Conservation (phyloP, 2,888 invertebrate species). For the Pheosia tremula region DNA sequence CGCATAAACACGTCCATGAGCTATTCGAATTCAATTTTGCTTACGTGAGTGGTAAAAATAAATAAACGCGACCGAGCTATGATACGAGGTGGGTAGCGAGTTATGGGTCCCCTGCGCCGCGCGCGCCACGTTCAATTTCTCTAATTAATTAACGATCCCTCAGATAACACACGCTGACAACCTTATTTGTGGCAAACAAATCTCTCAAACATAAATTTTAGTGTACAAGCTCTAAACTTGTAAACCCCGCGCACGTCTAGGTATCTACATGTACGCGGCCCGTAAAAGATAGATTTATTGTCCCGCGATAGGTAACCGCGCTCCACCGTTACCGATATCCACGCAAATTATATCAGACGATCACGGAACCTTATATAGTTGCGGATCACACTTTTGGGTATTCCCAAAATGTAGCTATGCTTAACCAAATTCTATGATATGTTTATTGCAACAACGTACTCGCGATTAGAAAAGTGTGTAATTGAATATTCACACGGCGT, state of each 20-base stretch:
- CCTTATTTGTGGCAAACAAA: conserved; percentile 84
- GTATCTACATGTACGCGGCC: conserved; percentile 56
- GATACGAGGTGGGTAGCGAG: conserved; percentile 82
- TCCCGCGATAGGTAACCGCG: conserved; percentile 40
- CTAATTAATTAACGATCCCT: conserved; percentile 84
- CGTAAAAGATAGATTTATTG: conserved; percentile 70
- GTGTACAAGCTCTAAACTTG: conserved; percentile 80
- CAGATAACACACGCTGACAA: conserved; percentile 83
- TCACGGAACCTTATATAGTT: conserved; percentile 32
- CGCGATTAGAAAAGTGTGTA: conserved; percentile 61
- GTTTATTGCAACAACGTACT: conserved; percentile 54
- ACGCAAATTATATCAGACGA: conserved; percentile 47
- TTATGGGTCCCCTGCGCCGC: conserved; percentile 73
- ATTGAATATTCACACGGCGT: conserved; percentile 66
- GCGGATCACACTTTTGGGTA: conserved; percentile 41
- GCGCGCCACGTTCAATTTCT: conserved; percentile 81
- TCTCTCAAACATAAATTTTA: conserved; percentile 83
- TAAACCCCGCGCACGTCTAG: conserved; percentile 73
- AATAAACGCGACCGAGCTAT: conserved; percentile 79
- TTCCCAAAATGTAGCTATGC: conserved; percentile 42
- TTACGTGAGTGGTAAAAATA: conserved; percentile 83
- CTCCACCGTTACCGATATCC: conserved; percentile 51
- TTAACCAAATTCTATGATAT: conserved; percentile 53
- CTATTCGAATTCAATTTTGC: conserved; percentile 80
- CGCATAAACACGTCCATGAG: conserved; percentile 57